phyloP scores from a whole-genome alignment of 1,140 invertebrate species.

The Littorina saxatilis region DNA sequence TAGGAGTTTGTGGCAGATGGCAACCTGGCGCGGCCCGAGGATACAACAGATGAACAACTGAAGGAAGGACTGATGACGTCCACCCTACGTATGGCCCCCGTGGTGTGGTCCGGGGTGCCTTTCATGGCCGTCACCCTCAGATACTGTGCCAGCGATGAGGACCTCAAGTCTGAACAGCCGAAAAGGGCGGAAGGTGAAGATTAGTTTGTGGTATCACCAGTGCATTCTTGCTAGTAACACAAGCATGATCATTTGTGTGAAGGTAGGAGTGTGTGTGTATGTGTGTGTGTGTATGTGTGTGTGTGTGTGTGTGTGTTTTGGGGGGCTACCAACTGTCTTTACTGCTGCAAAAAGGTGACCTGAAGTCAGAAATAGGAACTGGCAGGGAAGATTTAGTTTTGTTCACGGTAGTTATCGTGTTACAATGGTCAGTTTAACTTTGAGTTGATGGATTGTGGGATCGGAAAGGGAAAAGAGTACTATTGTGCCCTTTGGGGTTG shows the following conservation, averaged over 20 bases:
- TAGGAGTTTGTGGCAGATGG: background rate
- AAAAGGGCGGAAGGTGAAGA: constrained; percentile 6
- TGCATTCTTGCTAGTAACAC: background rate
- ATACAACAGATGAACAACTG: background rate
- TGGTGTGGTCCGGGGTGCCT: constrained; percentile 54
- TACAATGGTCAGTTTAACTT: no score
- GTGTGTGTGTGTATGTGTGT: background rate
- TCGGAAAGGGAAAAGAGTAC: no score
- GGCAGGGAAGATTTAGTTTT: no score
- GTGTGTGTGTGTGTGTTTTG: background rate
- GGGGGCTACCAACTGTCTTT: no score
- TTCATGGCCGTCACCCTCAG: constrained; percentile 13
- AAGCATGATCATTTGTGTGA: background rate
- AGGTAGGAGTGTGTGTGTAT: background rate
- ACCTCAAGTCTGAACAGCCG: background rate
- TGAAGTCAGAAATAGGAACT: no score
- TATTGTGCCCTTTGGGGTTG: no score
- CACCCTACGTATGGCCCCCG: background rate
- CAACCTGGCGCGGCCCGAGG: background rate
- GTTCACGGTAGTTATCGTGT: no score
- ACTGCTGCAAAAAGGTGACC: no score
- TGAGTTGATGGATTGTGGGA: no score
- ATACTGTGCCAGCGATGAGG: background rate
- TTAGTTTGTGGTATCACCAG: background rate
- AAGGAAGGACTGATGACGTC: background rate